Percentiles rank a stretch among this genome's conserved stretches.
Conservation (phyloP, 2,797 vertebrate genomes). For the Lepus oiostolus region DNA sequence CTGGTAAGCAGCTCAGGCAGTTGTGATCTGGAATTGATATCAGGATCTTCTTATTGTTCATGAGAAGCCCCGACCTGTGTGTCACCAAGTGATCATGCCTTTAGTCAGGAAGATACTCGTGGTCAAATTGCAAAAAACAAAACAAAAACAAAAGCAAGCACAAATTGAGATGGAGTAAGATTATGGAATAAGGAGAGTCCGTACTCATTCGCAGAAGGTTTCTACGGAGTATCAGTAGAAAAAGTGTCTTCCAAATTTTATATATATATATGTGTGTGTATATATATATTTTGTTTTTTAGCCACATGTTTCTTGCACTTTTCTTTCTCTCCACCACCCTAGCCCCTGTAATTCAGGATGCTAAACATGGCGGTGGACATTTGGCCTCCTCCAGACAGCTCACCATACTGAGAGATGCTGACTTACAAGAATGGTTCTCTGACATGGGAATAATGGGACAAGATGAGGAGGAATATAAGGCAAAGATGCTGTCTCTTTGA, state of each 20-base stretch:
- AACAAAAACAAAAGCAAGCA: neutral
- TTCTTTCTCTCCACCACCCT: neutral
- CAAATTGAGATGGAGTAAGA: neutral
- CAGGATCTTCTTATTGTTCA: neutral
- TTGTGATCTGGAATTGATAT: neutral
- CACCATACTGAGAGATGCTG: neutral
- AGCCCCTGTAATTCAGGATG: neutral
- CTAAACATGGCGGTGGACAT: neutral
- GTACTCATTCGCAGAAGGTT: neutral
- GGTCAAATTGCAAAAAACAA: slow-evolving; percentile 39
- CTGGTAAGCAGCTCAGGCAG: neutral
- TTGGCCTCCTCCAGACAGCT: neutral
- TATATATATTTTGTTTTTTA: neutral
- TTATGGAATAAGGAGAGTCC: neutral
- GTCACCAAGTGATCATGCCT: neutral
- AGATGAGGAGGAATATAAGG: neutral
- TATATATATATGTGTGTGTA: no score
- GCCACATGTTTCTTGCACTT: neutral
- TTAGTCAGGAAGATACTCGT: neutral
- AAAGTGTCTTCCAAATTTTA: slow-evolving; percentile 27
- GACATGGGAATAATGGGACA: neutral
- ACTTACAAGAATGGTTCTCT: slow-evolving; percentile 21
- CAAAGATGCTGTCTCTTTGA: neutral
- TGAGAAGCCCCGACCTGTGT: slow-evolving; percentile 23
- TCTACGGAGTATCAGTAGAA: neutral